Evolutionary conservation across 2,888 invertebrate species (phyloP).

Genomic region (Caenorhabditis sp.): DNA sequence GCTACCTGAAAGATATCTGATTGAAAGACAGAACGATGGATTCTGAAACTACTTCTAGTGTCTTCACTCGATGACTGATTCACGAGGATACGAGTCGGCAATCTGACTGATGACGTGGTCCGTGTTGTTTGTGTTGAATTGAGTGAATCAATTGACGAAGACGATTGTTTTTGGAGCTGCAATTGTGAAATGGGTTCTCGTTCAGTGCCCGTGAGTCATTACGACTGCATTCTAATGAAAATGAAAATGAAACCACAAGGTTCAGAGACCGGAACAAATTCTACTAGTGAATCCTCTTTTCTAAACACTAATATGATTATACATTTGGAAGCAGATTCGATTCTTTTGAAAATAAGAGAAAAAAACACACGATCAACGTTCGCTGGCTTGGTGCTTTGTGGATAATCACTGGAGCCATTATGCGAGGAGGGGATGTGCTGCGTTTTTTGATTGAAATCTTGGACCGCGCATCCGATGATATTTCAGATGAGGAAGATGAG

Average conservation of each 20-base stretch:
- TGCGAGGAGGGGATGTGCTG: constrained; percentile 63
- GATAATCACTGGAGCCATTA: constrained; percentile 55
- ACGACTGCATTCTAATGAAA: constrained; percentile 22
- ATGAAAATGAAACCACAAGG: constrained; percentile 39
- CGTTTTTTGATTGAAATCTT: constrained; percentile 72
- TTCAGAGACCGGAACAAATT: constrained; percentile 52
- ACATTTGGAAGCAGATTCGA: constrained; percentile 25
- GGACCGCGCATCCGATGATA: constrained; percentile 71
- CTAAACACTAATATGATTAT: constrained; percentile 40
- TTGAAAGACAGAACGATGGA: not conserved
- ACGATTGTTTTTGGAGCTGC: constrained; percentile 65
- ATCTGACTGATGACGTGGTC: constrained; percentile 55
- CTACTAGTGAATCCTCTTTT: constrained; percentile 14
- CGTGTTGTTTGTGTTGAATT: constrained; percentile 69
- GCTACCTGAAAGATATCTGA: constrained; percentile 47
- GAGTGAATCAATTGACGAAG: constrained; percentile 69
- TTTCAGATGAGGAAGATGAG: constrained; percentile 66
- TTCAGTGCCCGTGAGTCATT: constrained; percentile 12
- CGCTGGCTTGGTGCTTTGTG: constrained; percentile 45
- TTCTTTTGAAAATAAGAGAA: constrained; percentile 17
- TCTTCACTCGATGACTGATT: constrained; percentile 58
- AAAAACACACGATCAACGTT: constrained; percentile 62
- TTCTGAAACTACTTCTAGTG: not conserved
- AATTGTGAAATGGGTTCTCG: constrained; percentile 36
- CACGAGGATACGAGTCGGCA: constrained; percentile 49